Evolutionary conservation across 2,888 invertebrate genomes (phyloP).

Genomic region (Labia minor): DNA sequence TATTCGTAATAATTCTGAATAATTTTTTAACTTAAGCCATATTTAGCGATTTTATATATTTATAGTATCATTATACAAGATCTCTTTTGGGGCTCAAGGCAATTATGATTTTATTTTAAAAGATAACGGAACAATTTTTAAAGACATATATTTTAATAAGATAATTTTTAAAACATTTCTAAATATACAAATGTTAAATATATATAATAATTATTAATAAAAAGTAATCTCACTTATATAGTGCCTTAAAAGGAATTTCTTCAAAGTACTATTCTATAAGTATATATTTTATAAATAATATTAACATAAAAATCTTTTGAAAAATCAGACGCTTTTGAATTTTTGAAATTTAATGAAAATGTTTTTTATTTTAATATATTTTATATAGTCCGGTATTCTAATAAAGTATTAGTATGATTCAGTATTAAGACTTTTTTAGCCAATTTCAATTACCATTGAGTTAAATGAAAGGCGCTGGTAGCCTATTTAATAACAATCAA

Average conservation of each 20-base stretch:
- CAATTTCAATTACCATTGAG: no score
- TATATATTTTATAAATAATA: no score
- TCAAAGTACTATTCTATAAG: not conserved
- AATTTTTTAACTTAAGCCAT: not conserved
- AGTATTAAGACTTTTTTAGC: no score
- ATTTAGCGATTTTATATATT: not conserved
- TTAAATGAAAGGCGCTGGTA: no score
- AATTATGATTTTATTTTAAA: not conserved
- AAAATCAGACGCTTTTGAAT: no score
- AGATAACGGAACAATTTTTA: not conserved
- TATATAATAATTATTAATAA: slow-evolving; percentile 5
- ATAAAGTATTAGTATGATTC: no score
- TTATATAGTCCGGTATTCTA: no score
- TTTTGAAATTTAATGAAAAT: no score
- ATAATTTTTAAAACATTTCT: not conserved
- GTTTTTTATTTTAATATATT: no score
- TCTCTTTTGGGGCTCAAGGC: not conserved
- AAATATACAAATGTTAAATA: slow-evolving; percentile 1
- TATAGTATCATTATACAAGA: not conserved
- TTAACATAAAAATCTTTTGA: no score
- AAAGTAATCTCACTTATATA: not conserved
- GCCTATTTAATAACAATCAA: no score
- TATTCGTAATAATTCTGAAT: not conserved
- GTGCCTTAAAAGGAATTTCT: slow-evolving; percentile 13
- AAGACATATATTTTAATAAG: slow-evolving; percentile 1